Conservation (phyloP, 92 coral and sea anemone genomes). For the Pocillopora grandis region DNA sequence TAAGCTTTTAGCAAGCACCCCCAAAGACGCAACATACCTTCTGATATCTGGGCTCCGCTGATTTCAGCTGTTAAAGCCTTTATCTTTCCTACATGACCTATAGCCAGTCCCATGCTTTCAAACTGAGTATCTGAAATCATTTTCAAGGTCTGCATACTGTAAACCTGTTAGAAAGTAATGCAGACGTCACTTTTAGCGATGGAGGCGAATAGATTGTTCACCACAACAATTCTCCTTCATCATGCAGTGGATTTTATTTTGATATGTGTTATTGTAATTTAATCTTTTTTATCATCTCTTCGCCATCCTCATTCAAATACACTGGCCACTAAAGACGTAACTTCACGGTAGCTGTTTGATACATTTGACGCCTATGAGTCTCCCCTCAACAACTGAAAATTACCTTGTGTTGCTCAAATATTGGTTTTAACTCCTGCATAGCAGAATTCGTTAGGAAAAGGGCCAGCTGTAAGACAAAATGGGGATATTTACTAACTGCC, state of each 20-base stretch:
- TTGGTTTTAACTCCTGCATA: neutral
- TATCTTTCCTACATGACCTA: slow-evolving; percentile 30
- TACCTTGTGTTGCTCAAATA: neutral
- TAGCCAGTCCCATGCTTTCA: slow-evolving; percentile 37
- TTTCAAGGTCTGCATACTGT: slow-evolving; percentile 28
- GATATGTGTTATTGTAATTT: too few relatives aligned
- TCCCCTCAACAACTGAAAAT: neutral
- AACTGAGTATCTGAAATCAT: slow-evolving; percentile 25
- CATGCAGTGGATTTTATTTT: neutral
- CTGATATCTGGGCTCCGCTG: neutral
- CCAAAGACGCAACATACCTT: neutral
- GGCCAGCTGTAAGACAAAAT: neutral
- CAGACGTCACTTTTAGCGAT: neutral
- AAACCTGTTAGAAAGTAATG: slow-evolving; percentile 17
- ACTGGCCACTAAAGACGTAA: neutral
- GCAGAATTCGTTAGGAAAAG: neutral
- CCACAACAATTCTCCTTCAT: too few relatives aligned
- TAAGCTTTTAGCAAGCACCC: too few relatives aligned
- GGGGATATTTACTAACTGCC: neutral
- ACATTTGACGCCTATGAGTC: neutral
- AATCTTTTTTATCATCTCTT: too few relatives aligned
- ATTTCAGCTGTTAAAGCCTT: neutral
- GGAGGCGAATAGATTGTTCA: neutral
- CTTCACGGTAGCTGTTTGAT: neutral
- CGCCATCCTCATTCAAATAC: neutral